Conservation (phyloP, 1,140 invertebrate genomes). For the Daktulosphaira vitifoliae region DNA sequence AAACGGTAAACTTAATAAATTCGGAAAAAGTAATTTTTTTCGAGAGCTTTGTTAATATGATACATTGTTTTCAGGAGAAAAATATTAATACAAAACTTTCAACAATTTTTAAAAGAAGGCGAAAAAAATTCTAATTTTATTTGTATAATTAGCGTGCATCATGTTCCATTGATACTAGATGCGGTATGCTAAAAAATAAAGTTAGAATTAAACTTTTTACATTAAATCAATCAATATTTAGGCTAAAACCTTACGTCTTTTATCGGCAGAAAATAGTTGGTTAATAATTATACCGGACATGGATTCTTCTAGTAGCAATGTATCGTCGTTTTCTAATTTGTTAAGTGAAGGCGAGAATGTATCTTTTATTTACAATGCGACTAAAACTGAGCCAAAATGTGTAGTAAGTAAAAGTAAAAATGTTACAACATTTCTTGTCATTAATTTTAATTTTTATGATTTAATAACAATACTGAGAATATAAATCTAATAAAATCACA, state of each 20-base stretch:
- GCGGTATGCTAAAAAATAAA: conserved; percentile 50
- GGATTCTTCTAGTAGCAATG: conserved; percentile 44
- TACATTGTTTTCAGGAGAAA: conserved; percentile 13
- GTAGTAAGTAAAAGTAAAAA: conserved; percentile 46
- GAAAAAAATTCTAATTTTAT: conserved; percentile 14
- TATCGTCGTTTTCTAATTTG: conserved; percentile 49
- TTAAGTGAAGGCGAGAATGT: conserved; percentile 70
- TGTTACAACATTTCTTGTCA: no score
- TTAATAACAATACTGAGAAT: no score
- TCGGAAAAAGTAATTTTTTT: no score
- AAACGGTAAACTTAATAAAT: no score
- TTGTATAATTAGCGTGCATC: conserved; percentile 49
- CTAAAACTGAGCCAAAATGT: conserved; percentile 46
- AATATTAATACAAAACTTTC: conserved; percentile 15
- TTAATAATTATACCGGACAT: conserved; percentile 64
- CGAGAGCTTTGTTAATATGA: no score
- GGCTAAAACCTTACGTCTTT: conserved; percentile 56
- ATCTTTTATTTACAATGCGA: conserved; percentile 67
- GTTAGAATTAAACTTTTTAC: no score
- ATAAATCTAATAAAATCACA: no score
- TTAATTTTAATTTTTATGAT: no score
- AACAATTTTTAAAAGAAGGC: conserved; percentile 8
- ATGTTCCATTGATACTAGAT: conserved; percentile 51
- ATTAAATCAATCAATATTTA: no score
- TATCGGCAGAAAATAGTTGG: conserved; percentile 65